These are phyloP conservation scores for Cynopterus sphinx DNA, from an alignment of 2,797 vertebrate genomes.

Conservation along the genomic window DNA sequence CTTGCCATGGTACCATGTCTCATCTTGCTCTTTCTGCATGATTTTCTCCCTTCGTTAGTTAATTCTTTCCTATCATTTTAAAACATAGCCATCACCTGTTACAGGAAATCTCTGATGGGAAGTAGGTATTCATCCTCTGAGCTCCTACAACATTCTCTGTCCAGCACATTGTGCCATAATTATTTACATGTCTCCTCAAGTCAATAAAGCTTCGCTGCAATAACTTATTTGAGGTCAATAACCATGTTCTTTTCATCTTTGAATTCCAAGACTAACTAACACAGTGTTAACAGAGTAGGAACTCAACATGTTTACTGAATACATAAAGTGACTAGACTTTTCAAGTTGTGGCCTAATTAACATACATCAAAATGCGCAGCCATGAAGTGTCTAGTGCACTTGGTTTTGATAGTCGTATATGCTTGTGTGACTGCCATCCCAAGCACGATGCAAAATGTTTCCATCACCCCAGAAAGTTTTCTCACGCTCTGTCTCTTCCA, in stretches of 20 bases:
- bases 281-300: neutral
- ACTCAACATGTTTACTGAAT: slow-evolving; percentile 10
- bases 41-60: neutral
- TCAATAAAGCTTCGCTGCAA: neutral
- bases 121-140: neutral
- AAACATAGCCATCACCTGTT: neutral
- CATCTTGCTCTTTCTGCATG: neutral
- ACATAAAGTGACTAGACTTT: neutral
- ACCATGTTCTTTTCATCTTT: slow-evolving; percentile 1
- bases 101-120: neutral
- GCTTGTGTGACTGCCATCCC: neutral
- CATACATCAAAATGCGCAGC: neutral
- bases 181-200: neutral
- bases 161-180: neutral
- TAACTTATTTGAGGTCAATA: neutral
- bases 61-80: slow-evolving; percentile 4
- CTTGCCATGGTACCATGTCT: neutral
- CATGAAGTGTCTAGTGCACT: neutral
- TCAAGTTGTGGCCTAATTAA: neutral
- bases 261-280: neutral
- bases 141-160: neutral
- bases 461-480: neutral
- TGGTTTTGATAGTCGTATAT: neutral
- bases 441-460: neutral
- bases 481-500: neutral